Evolutionary conservation across 92 coral and sea anemone species (phyloP).

Genomic region (Umimayanthus kanabou): DNA sequence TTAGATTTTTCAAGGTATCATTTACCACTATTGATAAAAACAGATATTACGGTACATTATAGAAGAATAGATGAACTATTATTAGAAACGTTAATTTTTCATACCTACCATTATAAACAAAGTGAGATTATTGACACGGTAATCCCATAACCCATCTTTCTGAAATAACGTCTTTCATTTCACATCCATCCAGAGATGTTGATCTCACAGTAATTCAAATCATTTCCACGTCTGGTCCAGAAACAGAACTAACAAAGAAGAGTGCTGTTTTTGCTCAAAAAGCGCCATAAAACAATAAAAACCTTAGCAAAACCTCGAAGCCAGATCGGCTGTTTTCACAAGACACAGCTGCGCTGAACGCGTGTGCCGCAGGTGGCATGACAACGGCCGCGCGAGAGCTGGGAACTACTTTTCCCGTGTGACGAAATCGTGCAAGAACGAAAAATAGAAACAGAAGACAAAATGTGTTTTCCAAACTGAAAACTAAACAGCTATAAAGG

Average conservation of each 20-base stretch:
- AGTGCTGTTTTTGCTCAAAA: neutral
- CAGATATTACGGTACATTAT: neutral
- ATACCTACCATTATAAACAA: constrained; percentile 16
- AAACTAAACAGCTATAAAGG: no score
- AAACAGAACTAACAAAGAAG: neutral
- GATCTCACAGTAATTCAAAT: neutral
- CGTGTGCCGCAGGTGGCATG: constrained; percentile 34
- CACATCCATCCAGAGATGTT: neutral
- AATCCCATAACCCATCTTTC: neutral
- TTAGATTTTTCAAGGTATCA: neutral
- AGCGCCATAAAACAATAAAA: neutral
- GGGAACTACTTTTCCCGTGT: neutral
- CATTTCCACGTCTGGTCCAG: neutral
- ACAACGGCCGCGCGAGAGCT: constrained; percentile 36
- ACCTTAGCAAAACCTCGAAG: neutral
- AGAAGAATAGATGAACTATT: neutral
- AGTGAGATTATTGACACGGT: neutral
- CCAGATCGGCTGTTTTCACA: constrained; percentile 10
- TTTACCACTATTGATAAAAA: neutral
- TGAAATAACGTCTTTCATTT: neutral
- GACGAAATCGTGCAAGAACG: no score
- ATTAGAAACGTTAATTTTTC: neutral
- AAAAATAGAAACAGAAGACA: no score
- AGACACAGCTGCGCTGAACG: neutral
- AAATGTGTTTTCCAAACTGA: no score